Conservation (phyloP, 2,888 invertebrate genomes). For the Lithophane leautieri region DNA sequence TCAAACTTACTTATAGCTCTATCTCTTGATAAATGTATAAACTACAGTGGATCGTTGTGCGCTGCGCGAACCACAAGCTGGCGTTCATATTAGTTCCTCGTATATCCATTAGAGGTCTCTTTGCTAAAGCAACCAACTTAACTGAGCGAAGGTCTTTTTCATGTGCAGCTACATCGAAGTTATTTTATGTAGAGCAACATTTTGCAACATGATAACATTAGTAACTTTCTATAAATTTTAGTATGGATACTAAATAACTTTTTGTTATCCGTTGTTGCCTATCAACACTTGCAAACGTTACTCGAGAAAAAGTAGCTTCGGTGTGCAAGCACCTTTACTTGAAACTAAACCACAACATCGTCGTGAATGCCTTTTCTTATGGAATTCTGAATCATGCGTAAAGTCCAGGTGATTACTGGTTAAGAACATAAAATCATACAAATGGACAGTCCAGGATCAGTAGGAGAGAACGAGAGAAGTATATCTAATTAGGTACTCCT, state of each 20-base stretch:
- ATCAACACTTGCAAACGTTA: too few relatives aligned
- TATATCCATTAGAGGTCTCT: slow-evolving; percentile 33
- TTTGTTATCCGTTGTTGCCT: too few relatives aligned
- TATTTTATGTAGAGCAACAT: too few relatives aligned
- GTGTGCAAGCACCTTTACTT: too few relatives aligned
- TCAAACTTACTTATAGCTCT: slow-evolving; percentile 16
- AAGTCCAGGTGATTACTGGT: neutral
- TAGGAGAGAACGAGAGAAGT: neutral
- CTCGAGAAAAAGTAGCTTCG: too few relatives aligned
- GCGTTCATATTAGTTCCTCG: slow-evolving; percentile 26
- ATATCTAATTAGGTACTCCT: too few relatives aligned
- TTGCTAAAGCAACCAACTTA: neutral
- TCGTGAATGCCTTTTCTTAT: neutral
- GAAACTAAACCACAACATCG: neutral
- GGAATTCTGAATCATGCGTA: neutral
- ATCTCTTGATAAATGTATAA: slow-evolving; percentile 22
- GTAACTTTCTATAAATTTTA: too few relatives aligned
- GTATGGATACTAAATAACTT: too few relatives aligned
- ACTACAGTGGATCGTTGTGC: slow-evolving; percentile 10
- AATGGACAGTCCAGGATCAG: neutral
- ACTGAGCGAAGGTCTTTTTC: too few relatives aligned
- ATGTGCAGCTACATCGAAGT: too few relatives aligned
- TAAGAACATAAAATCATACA: neutral
- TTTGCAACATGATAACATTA: too few relatives aligned
- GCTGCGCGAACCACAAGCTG: neutral